Percentiles rank a stretch among this genome's conserved stretches.
These are phyloP conservation scores for Nasua narica DNA, from an alignment of 2,797 vertebrate genomes.

Conservation along the genomic window DNA sequence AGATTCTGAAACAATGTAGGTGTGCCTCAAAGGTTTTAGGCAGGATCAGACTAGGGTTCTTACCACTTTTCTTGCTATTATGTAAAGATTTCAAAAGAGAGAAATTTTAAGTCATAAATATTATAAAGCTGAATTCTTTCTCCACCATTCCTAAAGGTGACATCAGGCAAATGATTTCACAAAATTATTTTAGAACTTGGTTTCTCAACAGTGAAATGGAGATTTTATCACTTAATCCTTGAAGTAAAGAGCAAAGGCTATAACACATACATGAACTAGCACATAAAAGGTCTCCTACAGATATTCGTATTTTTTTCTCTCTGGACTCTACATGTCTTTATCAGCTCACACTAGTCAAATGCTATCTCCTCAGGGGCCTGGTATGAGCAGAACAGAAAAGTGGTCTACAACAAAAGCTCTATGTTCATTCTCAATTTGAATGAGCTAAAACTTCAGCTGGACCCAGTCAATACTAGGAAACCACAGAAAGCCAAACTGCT, in stretches of 20 bases:
- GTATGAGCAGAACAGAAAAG: not conserved
- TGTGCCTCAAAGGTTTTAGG: not conserved
- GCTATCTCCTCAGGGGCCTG: not conserved
- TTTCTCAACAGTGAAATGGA: not conserved
- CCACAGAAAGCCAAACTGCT: not conserved
- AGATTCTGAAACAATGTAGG: not conserved
- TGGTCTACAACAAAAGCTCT: not conserved
- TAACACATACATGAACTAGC: not conserved
- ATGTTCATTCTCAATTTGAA: not conserved
- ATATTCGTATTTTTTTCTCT: not conserved
- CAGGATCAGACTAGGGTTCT: not conserved
- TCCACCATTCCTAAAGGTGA: not conserved
- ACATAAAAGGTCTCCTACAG: not conserved
- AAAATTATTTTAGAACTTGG: not conserved
- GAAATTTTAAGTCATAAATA: not conserved
- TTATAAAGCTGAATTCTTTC: not conserved
- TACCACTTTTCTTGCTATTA: not conserved
- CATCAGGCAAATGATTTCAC: not conserved
- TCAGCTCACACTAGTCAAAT: not conserved
- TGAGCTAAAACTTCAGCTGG: not conserved
- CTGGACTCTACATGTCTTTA: not conserved
- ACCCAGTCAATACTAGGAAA: not conserved
- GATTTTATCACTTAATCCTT: not conserved
- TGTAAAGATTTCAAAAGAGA: not conserved
- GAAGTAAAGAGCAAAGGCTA: not conserved